phyloP scores from a whole-genome alignment of 2,888 invertebrate species.

The Parthenolecanium corni region DNA sequence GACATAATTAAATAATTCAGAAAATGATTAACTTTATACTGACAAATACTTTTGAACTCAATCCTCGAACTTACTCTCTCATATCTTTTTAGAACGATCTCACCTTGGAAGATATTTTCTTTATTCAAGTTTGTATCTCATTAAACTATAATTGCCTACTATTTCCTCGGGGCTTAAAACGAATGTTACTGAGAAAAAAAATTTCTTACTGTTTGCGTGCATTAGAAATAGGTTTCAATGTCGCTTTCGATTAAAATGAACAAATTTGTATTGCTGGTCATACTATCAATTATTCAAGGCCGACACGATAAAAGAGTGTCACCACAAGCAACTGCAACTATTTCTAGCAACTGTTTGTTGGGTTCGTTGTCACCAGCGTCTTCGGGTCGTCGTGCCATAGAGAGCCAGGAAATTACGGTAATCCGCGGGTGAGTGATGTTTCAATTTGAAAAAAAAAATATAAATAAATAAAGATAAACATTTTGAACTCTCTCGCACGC shows the following conservation, averaged over 20 bases:
- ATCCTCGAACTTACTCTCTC: too few relatives aligned
- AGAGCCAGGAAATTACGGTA: conserved; percentile 4
- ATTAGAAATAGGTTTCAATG: background rate
- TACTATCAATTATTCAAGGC: conserved; percentile 18
- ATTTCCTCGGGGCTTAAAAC: too few relatives aligned
- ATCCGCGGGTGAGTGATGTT: conserved; percentile 2
- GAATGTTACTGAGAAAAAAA: too few relatives aligned
- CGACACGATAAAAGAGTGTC: conserved; percentile 13
- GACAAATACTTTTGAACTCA: too few relatives aligned
- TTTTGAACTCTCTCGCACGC: too few relatives aligned
- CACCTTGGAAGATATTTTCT: too few relatives aligned
- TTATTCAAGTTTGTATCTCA: too few relatives aligned
- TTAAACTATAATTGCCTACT: too few relatives aligned
- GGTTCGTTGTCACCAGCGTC: background rate
- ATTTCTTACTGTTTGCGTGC: background rate
- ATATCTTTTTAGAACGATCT: too few relatives aligned
- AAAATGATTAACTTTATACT: too few relatives aligned
- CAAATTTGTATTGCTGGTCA: conserved; percentile 2
- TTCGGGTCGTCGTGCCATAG: background rate
- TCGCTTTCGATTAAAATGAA: conserved; percentile 14
- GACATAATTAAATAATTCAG: too few relatives aligned
- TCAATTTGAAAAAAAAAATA: conserved; percentile 11
- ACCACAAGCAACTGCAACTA: background rate
- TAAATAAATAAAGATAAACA: too few relatives aligned
- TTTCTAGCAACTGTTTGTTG: background rate